Conservation (phyloP, 2,888 invertebrate species). For the Lepidochitona cinerea region DNA sequence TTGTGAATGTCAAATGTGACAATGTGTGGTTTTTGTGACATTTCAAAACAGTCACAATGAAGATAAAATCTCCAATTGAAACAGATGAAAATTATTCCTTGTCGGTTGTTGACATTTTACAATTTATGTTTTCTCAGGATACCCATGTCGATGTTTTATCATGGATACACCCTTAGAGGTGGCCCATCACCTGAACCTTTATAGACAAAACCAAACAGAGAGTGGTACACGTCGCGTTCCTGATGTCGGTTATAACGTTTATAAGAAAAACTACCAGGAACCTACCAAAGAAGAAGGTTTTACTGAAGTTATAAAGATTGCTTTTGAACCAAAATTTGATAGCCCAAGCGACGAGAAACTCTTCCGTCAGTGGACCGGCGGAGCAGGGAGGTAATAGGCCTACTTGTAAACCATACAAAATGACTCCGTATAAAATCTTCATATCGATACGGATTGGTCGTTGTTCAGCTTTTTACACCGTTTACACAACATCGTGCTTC, state of each 20-base stretch:
- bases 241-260: slow-evolving; percentile 66
- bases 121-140: slow-evolving; percentile 36
- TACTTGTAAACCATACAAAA: too few relatives aligned
- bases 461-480: too few relatives aligned
- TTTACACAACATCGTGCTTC: too few relatives aligned
- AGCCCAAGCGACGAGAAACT: slow-evolving; percentile 46
- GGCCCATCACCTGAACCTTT: slow-evolving; percentile 63
- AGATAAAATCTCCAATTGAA: too few relatives aligned
- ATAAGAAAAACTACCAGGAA: slow-evolving; percentile 59
- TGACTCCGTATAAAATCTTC: too few relatives aligned
- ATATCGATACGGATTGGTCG: too few relatives aligned
- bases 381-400: too few relatives aligned
- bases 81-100: too few relatives aligned
- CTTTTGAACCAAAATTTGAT: slow-evolving; percentile 56
- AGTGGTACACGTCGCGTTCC: slow-evolving; percentile 62
- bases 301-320: slow-evolving; percentile 52
- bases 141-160: slow-evolving; percentile 60
- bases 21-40: too few relatives aligned
- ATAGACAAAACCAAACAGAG: slow-evolving; percentile 60
- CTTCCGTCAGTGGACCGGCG: slow-evolving; percentile 65
- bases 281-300: slow-evolving; percentile 61
- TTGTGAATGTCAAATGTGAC: too few relatives aligned
- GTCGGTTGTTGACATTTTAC: background rate
- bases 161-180: slow-evolving; percentile 59
- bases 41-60: too few relatives aligned